phyloP scores from a whole-genome alignment of 2,888 invertebrate species.

The Pandemis corylana region DNA sequence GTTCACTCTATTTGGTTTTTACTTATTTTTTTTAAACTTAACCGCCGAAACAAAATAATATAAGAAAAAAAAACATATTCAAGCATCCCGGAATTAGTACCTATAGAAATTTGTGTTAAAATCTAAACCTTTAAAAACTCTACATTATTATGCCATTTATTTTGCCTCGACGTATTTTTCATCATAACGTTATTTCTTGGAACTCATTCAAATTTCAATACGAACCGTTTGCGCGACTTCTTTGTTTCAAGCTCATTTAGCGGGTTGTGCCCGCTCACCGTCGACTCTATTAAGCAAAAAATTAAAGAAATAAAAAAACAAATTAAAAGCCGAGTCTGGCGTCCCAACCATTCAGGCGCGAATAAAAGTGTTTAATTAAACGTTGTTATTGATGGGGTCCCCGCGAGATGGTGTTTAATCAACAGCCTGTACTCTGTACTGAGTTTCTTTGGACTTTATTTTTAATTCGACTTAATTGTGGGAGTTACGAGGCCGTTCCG shows the following conservation, averaged over 20 bases:
- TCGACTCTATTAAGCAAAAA: constrained; percentile 69
- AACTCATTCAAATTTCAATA: constrained; percentile 27
- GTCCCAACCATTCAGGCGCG: constrained; percentile 72
- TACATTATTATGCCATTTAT: neutral
- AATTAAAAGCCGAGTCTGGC: constrained; percentile 73
- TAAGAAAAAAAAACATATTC: no score
- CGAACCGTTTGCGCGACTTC: constrained; percentile 43
- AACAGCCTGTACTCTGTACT: constrained; percentile 58
- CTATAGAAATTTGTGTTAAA: neutral
- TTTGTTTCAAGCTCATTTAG: constrained; percentile 63
- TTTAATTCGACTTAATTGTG: constrained; percentile 81
- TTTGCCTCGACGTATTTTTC: neutral
- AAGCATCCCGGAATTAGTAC: no score
- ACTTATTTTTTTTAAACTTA: no score
- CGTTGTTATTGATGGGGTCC: constrained; percentile 82
- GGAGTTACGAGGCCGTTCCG: constrained; percentile 73
- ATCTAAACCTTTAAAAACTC: neutral
- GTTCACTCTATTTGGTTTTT: no score
- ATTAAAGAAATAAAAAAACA: constrained; percentile 67
- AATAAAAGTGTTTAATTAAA: constrained; percentile 84
- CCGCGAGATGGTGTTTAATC: constrained; percentile 83
- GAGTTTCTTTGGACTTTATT: constrained; percentile 64
- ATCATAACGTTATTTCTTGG: neutral
- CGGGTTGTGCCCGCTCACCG: constrained; percentile 53
- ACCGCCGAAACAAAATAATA: no score